Base-by-base conservation (phyloP, 2,888 invertebrate genomes). In the Lapara coniferarum region DNA sequence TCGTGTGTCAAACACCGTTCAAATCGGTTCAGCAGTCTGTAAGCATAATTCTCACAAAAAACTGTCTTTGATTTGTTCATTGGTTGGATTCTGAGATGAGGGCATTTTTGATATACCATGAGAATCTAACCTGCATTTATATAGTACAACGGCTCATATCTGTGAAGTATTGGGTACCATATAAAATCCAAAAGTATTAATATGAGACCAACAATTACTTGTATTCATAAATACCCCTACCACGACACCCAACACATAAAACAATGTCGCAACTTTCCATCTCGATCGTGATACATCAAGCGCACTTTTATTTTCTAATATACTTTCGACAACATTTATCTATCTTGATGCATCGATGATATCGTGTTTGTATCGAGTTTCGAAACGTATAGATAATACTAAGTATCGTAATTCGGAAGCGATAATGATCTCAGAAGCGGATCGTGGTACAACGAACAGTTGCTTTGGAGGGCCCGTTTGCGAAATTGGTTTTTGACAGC, bases 341-440 rank as follows among this genome's bases (percentile, higher is more conserved):
- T 69, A 52, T 59, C 53, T 46, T 52, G 52, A 63, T 69, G 59
- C 58, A 68, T 69, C 68, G 63, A 59, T 59, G 51, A 8, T 51
- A 68, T 68, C 68, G 57, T 13, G 67, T 49, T 53, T 67, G 67
- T 67, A 67, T 67, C 56, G 56, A n/a, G 53, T 67, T 69, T 69
- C 68, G 68, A 69, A 69, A 69, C 68, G 25, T 59, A 52, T 52
- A 44, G 68, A 63, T 69, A 69, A 63, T n/a, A 63, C 25, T 69
- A 69, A 69, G 68, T 69, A 69, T 63, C 68, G 68, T 63, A 63
- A 69, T 69, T 59, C 25, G 53, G 59, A 14, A 14, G 37, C 53
- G 68, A 69, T 69, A 69, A 63, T 25, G 46, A 69, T 69, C 68
- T 53, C 14, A 44, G 63, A 19, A n/a, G 59, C 44, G 53, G 46